Percentiles rank a stretch among this genome's conserved stretches.
These are phyloP conservation scores for Drosophila erecta DNA, from an alignment of 1,140 invertebrate genomes.

Conservation along the genomic window DNA sequence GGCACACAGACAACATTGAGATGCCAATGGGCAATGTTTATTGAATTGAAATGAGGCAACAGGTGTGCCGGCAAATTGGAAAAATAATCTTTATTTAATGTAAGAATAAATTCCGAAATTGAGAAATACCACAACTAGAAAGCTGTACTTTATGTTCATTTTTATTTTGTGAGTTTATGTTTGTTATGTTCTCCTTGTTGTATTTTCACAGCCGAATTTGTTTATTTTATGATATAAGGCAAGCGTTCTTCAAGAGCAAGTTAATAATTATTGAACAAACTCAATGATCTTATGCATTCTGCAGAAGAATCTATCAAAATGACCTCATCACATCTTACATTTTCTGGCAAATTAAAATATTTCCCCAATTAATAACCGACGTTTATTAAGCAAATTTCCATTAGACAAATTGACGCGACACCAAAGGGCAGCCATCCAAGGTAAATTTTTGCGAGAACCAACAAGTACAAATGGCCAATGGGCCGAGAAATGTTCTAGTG, in stretches of 20 bases:
- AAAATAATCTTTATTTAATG: conserved; percentile 7
- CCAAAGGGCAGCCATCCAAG: conserved; percentile 60
- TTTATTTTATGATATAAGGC: neutral
- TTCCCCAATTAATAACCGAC: conserved; percentile 40
- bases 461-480: conserved; percentile 29
- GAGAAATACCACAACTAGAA: conserved; percentile 10
- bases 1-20: conserved; percentile 46
- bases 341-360: conserved; percentile 7
- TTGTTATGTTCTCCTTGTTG: neutral
- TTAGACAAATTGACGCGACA: conserved; percentile 45
- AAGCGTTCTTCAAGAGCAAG: too few species aligned
- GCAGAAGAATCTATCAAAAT: conserved; percentile 7
- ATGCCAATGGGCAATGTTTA: conserved; percentile 36
- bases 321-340: conserved; percentile 19
- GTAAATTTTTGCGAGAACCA: conserved; percentile 10
- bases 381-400: conserved; percentile 22
- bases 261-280: neutral
- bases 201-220: neutral
- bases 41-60: conserved; percentile 27
- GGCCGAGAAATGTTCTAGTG: conserved; percentile 14
- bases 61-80: conserved; percentile 30
- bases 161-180: neutral
- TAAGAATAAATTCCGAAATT: conserved; percentile 9
- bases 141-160: neutral
- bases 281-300: neutral